Percentiles rank a stretch among this genome's conserved stretches.
Conservation (phyloP, 1,140 invertebrate species). For the Brachionus manjavacas region DNA sequence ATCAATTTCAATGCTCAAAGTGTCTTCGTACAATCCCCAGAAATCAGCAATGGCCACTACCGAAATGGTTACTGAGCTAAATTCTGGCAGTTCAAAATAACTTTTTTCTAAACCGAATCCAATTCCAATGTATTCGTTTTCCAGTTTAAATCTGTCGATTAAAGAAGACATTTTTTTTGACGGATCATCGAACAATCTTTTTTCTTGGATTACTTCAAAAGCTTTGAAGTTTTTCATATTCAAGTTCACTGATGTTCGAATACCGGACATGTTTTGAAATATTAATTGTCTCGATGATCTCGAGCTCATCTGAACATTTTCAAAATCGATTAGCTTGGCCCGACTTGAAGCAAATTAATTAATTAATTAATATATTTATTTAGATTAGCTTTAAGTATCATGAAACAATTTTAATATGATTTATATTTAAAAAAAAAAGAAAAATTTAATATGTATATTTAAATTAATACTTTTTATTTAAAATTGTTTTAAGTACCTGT, state of each 20-base stretch:
- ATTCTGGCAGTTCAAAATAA: slow-evolving; percentile 20
- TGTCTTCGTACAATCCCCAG: slow-evolving; percentile 20
- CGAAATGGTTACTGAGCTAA: background rate
- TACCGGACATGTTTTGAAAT: slow-evolving; percentile 28
- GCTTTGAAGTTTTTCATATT: slow-evolving; percentile 21
- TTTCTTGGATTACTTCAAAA: background rate
- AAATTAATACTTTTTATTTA: background rate
- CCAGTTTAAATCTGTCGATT: background rate
- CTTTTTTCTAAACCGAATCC: slow-evolving; percentile 19
- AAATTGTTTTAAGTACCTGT: background rate
- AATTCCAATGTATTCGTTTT: background rate
- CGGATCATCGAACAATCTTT: background rate
- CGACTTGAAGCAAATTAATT: background rate
- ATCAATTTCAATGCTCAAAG: background rate
- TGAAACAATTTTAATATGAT: too few relatives aligned
- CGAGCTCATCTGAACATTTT: background rate
- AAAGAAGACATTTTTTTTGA: background rate
- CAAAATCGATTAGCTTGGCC: slow-evolving; percentile 28
- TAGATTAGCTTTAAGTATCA: too few relatives aligned
- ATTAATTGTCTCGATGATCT: background rate
- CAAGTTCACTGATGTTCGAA: background rate
- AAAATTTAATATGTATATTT: too few relatives aligned
- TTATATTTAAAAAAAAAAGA: too few relatives aligned
- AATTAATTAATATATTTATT: background rate
- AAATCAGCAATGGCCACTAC: background rate